Evolutionary conservation across 2,797 vertebrate species (phyloP).

Genomic region (Mormyrops attenuatus): DNA sequence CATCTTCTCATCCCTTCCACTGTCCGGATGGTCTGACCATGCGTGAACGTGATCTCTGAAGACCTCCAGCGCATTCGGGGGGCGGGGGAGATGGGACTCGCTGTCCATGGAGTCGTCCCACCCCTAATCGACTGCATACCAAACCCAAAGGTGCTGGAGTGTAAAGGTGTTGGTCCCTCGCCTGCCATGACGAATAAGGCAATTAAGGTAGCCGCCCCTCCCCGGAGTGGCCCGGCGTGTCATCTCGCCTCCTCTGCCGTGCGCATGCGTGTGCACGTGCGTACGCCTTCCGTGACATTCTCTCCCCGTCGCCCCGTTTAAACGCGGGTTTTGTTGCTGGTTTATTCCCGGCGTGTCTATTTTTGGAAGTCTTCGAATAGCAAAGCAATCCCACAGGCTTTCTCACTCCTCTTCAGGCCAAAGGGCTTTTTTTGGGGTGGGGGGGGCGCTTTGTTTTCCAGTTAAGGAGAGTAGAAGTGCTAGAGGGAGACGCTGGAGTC

Average conservation of each 20-base stretch:
- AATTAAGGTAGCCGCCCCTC: slow-evolving; percentile 49
- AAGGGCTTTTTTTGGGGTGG: slow-evolving; percentile 25
- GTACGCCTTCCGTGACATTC: background rate
- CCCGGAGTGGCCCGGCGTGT: background rate
- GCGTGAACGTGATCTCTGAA: background rate
- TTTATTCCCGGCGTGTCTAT: slow-evolving; percentile 62
- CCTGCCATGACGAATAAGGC: slow-evolving; percentile 65
- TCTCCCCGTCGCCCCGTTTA: slow-evolving; percentile 26
- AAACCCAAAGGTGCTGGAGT: slow-evolving; percentile 68
- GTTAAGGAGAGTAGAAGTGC: background rate
- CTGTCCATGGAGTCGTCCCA: slow-evolving; percentile 33
- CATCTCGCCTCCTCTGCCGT: background rate
- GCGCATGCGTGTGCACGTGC: background rate
- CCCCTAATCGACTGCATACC: slow-evolving; percentile 70
- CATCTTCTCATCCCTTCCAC: background rate
- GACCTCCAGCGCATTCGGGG: background rate
- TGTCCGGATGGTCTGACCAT: background rate
- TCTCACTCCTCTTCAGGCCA: slow-evolving; percentile 40
- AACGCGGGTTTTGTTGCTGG: slow-evolving; percentile 45
- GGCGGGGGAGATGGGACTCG: slow-evolving; percentile 18
- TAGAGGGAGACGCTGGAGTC: background rate
- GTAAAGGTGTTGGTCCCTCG: slow-evolving; percentile 62
- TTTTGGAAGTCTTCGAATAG: slow-evolving; percentile 61
- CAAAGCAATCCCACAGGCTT: slow-evolving; percentile 49
- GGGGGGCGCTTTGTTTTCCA: background rate